Conservation (phyloP, 2,888 invertebrate genomes). For the Camponotus fellah region DNA sequence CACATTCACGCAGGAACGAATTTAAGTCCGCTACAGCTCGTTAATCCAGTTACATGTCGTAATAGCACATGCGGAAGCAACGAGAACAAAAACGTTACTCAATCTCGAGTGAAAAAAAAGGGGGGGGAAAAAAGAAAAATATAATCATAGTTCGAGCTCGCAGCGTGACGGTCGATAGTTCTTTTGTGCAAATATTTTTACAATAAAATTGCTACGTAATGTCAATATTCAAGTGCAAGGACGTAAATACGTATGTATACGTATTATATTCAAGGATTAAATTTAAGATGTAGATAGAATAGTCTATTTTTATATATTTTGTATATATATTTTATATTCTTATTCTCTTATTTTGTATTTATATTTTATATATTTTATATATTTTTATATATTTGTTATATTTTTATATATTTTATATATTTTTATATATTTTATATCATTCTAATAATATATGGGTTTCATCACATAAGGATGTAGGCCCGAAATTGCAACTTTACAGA, state of each 20-base stretch:
- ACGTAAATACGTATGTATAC: not conserved
- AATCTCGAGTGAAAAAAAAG: conserved; percentile 12
- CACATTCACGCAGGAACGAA: conserved; percentile 18
- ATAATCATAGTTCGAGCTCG: conserved; percentile 20
- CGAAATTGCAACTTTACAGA: too few relatives aligned
- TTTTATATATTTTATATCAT: conserved; percentile 3
- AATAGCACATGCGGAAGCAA: conserved; percentile 37
- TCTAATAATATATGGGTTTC: too few relatives aligned
- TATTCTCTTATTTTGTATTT: too few relatives aligned
- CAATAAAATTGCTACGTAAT: conserved; percentile 17
- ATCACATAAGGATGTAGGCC: too few relatives aligned
- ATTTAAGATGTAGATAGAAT: not conserved
- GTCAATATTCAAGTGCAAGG: conserved; percentile 45
- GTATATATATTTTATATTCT: too few relatives aligned
- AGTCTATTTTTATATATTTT: not conserved
- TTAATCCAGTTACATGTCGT: conserved; percentile 40
- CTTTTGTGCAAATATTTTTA: conserved; percentile 22
- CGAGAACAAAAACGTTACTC: conserved; percentile 30
- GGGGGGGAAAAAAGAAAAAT: not conserved
- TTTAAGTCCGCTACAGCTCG: conserved; percentile 41
- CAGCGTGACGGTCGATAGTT: conserved; percentile 33
- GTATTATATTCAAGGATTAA: not conserved
- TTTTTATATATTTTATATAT: not conserved
- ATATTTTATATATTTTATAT: not conserved
- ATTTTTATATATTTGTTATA: not conserved